phyloP scores from a whole-genome alignment of 2,113 vertebrate genomes.

The Rhinoderma darwinii region DNA sequence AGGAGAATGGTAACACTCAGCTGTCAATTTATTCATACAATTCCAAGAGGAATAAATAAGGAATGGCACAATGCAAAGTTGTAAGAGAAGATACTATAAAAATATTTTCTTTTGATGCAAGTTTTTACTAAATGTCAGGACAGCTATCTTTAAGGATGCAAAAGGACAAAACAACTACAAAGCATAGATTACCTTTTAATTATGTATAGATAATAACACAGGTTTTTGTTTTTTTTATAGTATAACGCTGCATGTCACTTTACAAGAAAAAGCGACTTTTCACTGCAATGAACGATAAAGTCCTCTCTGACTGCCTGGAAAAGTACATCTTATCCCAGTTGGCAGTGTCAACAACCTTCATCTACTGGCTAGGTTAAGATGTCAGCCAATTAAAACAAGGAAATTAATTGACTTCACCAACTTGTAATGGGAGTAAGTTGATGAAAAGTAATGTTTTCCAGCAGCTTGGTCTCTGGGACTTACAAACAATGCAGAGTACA shows the following conservation, averaged over 20 bases:
- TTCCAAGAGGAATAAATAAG: too few relatives aligned
- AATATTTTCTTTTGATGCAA: too few relatives aligned
- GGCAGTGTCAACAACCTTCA: neutral
- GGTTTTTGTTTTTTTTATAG: neutral
- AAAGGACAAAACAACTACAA: neutral
- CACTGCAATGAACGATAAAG: neutral
- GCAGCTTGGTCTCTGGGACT: neutral
- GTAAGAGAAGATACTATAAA: too few relatives aligned
- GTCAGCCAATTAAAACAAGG: conserved; percentile 30
- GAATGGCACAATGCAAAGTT: too few relatives aligned
- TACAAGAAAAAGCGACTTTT: neutral
- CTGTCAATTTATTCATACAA: too few relatives aligned
- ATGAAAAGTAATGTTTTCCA: conserved; percentile 41
- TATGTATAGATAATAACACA: too few relatives aligned
- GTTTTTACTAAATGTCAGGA: too few relatives aligned
- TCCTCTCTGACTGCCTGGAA: neutral
- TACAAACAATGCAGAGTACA: neutral
- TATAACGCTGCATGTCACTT: neutral
- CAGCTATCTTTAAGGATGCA: too few relatives aligned
- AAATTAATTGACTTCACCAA: conserved; percentile 11
- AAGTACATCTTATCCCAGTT: conserved; percentile 18
- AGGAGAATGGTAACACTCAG: too few relatives aligned
- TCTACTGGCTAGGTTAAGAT: neutral
- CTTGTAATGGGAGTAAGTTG: conserved; percentile 17
- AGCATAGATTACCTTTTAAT: too few relatives aligned